phyloP scores from a whole-genome alignment of 2,113 vertebrate species.

The Myanophis thanlyinensis region DNA sequence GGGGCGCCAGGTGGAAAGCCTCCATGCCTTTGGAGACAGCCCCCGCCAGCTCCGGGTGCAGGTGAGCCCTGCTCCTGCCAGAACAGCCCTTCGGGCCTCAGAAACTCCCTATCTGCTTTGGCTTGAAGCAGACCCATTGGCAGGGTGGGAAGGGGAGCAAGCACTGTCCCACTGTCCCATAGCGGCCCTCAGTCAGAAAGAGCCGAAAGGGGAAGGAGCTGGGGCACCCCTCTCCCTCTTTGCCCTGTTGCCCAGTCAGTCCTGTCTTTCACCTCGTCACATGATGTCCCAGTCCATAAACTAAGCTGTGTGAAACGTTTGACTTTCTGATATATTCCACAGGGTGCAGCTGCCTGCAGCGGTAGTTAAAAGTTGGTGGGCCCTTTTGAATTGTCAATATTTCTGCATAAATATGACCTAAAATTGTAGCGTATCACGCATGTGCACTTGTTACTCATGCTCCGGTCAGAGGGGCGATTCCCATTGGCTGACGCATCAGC shows the following conservation, averaged over 20 bases:
- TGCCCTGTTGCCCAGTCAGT: neutral
- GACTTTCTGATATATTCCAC: neutral
- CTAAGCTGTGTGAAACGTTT: neutral
- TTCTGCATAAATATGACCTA: neutral
- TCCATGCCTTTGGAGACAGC: constrained; percentile 83
- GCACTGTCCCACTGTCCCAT: neutral
- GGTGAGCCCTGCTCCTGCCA: neutral
- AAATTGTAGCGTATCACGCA: too few species aligned
- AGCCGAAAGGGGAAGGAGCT: neutral
- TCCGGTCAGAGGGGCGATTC: too few species aligned
- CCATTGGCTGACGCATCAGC: too few species aligned
- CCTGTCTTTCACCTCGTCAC: neutral
- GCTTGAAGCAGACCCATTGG: too few species aligned
- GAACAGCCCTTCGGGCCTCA: neutral
- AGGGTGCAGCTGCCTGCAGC: neutral
- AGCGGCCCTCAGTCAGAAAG: neutral
- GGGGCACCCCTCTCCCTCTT: neutral
- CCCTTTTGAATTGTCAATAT: neutral
- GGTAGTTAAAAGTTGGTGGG: neutral
- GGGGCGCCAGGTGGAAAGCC: constrained; percentile 77
- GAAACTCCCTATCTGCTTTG: neutral
- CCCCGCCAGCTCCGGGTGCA: constrained; percentile 7
- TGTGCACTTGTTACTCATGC: too few species aligned
- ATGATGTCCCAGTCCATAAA: neutral
- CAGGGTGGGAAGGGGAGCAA: too few species aligned